Evolutionary conservation across 2,113 vertebrate species (phyloP).

Genomic region (Perca fluviatilis): DNA sequence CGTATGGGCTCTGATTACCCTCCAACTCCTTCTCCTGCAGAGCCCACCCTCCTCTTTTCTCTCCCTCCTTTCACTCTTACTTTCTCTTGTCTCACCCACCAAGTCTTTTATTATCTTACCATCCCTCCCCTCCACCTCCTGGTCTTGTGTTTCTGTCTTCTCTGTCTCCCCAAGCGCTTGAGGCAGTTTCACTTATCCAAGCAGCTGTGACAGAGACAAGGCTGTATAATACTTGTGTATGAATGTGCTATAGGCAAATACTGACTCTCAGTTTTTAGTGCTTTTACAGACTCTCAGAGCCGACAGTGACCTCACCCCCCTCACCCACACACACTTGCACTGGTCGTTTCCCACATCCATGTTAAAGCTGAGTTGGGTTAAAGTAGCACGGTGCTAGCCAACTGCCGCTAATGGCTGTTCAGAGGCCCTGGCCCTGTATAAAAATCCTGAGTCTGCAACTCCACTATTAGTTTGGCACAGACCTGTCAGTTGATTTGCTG

Average conservation of each 20-base stretch:
- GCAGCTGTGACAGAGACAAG: slow-evolving; percentile 60
- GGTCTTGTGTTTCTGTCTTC: slow-evolving; percentile 61
- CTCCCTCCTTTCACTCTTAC: slow-evolving; percentile 59
- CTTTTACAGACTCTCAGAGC: slow-evolving; percentile 53
- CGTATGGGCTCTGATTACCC: slow-evolving; percentile 77
- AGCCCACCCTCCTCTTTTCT: slow-evolving; percentile 50
- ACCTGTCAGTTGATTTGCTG: slow-evolving; percentile 73
- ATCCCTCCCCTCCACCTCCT: slow-evolving; percentile 47
- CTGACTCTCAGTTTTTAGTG: slow-evolving; percentile 45
- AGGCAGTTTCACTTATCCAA: slow-evolving; percentile 64
- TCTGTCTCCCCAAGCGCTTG: slow-evolving; percentile 50
- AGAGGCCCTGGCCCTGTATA: slow-evolving; percentile 56
- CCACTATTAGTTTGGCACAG: slow-evolving; percentile 73
- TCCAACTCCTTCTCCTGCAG: slow-evolving; percentile 39
- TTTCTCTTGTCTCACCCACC: slow-evolving; percentile 60
- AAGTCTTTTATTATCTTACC: slow-evolving; percentile 54
- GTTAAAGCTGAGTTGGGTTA: slow-evolving; percentile 62
- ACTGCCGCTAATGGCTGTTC: slow-evolving; percentile 69
- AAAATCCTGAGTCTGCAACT: slow-evolving; percentile 77
- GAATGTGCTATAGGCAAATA: slow-evolving; percentile 52
- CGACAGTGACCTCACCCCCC: slow-evolving; percentile 49
- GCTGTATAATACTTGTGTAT: slow-evolving; percentile 52
- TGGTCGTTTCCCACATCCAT: slow-evolving; percentile 59
- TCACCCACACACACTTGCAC: slow-evolving; percentile 44
- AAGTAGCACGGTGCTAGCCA: slow-evolving; percentile 57